phyloP scores from a whole-genome alignment of 2,113 vertebrate species.

The Hymenochirus boettgeri region DNA sequence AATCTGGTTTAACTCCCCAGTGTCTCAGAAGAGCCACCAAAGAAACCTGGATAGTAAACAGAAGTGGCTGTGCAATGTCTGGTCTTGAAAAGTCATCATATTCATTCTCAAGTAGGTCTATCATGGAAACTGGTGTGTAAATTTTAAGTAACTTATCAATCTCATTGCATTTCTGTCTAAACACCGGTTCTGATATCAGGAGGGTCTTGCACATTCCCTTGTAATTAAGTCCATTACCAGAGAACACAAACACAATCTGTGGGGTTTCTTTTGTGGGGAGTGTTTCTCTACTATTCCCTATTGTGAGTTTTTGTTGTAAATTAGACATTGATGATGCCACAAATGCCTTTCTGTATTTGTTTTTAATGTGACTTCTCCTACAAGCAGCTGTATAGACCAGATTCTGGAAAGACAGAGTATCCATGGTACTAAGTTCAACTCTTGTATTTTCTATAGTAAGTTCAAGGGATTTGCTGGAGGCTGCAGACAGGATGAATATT shows the following conservation, averaged over 20 bases:
- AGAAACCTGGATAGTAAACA: conserved; percentile 76
- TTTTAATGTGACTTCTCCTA: conserved; percentile 70
- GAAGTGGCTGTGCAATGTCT: conserved; percentile 66
- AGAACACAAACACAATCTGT: conserved; percentile 76
- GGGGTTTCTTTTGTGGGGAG: conserved; percentile 36
- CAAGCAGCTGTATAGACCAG: conserved; percentile 78
- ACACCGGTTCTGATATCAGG: conserved; percentile 62
- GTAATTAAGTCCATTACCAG: conserved; percentile 68
- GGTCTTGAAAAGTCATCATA: conserved; percentile 55
- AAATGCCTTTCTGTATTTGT: conserved; percentile 72
- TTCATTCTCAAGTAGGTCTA: conserved; percentile 49
- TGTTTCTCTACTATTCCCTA: conserved; percentile 20
- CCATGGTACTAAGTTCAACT: conserved; percentile 53
- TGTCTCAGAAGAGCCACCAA: conserved; percentile 63
- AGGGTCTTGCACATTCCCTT: conserved; percentile 66
- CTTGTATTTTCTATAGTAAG: conserved; percentile 57
- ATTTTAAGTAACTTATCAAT: conserved; percentile 61
- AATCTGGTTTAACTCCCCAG: conserved; percentile 70
- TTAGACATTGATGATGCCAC: conserved; percentile 61
- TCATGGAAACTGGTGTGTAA: conserved; percentile 52
- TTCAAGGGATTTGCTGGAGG: conserved; percentile 62
- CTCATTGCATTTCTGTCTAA: conserved; percentile 68
- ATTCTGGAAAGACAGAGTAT: conserved; percentile 53
- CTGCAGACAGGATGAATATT: conserved; percentile 72
- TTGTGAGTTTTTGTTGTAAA: conserved; percentile 60